Conservation (phyloP, 2,797 vertebrate species). For the Parauchenoglanis punctatus region DNA sequence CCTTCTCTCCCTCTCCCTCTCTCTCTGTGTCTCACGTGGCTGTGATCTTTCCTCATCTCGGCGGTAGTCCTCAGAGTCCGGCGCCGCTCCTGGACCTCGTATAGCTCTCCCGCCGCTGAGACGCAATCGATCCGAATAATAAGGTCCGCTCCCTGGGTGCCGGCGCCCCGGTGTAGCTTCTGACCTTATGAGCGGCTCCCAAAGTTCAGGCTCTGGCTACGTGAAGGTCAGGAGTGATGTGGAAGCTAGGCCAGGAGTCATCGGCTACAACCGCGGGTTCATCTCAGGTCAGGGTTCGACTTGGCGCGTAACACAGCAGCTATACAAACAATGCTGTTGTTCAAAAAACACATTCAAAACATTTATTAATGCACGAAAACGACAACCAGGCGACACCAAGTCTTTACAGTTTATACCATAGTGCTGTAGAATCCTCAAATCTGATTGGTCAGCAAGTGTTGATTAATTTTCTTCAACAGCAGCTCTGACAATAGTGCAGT, state of each 20-base stretch:
- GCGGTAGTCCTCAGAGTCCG: constrained; percentile 66
- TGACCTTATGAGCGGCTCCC: constrained; percentile 39
- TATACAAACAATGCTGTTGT: neutral
- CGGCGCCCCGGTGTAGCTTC: constrained; percentile 51
- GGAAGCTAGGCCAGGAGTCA: neutral
- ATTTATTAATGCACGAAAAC: neutral
- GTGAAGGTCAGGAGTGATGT: neutral
- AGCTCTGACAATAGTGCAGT: neutral
- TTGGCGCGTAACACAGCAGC: neutral
- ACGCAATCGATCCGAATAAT: constrained; percentile 75
- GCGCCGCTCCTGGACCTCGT: constrained; percentile 59
- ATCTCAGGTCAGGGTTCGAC: neutral
- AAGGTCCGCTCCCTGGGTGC: constrained; percentile 69
- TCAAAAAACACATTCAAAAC: neutral
- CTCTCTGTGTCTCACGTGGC: constrained; percentile 35
- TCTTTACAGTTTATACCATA: neutral
- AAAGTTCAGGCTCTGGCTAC: neutral
- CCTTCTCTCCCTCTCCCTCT: constrained; percentile 52
- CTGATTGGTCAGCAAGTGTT: neutral
- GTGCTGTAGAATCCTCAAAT: neutral
- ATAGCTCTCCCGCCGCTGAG: constrained; percentile 57
- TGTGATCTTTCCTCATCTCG: constrained; percentile 40
- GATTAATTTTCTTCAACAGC: neutral
- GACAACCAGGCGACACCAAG: too few species aligned
- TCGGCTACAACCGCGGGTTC: neutral